phyloP scores from a whole-genome alignment of 2,113 vertebrate genomes.

The Oryzias melastigma region DNA sequence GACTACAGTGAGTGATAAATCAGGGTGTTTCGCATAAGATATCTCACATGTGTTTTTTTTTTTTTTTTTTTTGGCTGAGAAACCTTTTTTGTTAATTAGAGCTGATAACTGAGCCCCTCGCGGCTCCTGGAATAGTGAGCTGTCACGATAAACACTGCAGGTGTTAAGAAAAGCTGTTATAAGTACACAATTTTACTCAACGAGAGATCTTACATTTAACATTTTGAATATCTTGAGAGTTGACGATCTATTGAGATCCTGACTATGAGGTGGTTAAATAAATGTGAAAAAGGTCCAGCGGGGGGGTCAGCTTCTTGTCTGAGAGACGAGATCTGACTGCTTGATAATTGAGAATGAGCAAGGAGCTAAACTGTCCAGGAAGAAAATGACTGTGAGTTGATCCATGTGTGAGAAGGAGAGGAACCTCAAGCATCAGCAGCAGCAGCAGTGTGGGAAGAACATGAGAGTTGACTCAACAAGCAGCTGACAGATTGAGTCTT shows the following conservation, averaged over 20 bases:
- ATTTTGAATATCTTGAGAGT: background rate
- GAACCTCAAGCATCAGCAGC: too few relatives aligned
- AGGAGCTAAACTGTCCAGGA: too few relatives aligned
- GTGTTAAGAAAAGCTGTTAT: constrained; percentile 1
- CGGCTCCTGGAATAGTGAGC: background rate
- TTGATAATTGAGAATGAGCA: too few relatives aligned
- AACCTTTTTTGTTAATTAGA: constrained; percentile 21
- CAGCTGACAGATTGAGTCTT: too few relatives aligned
- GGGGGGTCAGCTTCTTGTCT: too few relatives aligned
- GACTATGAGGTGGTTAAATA: too few relatives aligned
- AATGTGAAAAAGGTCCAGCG: too few relatives aligned
- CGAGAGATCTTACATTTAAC: background rate
- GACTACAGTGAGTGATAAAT: constrained; percentile 49
- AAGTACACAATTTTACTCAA: background rate
- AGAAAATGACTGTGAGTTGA: too few relatives aligned
- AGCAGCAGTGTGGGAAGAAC: too few relatives aligned
- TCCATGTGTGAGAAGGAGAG: too few relatives aligned
- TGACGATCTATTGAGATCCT: background rate
- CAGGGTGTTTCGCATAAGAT: constrained; percentile 27
- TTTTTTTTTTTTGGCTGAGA: background rate
- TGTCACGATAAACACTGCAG: background rate
- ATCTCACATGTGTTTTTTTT: constrained; percentile 33
- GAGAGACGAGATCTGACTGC: too few relatives aligned
- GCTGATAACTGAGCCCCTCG: constrained; percentile 1
- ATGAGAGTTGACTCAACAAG: too few relatives aligned